Base-by-base conservation (phyloP, 2,797 vertebrate genomes). In the Sebastes paucispinis region DNA sequence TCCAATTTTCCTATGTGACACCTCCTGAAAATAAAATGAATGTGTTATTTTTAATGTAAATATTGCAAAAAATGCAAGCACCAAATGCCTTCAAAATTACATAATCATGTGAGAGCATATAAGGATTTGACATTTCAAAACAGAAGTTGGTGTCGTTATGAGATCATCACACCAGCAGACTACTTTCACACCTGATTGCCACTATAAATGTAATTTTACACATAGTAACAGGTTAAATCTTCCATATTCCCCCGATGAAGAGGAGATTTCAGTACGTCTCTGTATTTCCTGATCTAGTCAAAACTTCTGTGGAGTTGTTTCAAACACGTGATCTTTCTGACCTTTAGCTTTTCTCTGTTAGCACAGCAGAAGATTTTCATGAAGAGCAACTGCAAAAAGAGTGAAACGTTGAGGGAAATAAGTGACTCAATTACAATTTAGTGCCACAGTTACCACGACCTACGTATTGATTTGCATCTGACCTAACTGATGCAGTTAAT, bases 401-500 rank as follows among this genome's bases (percentile, higher is more conserved):
- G 36, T 1, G 55, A 43, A 18, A 66, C 4, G 13, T 67, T 52
- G 4, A 64, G 1, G 27, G 54, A 75, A 68, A 78, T 16, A 43
- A 7, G 5, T 7, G 7, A 8, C 24, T 58, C n/a, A 14, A 6
- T 55, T 24, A 62, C 6, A 69, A 22, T 36, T 8, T 32, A 14
- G 2, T 57, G 16, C n/a, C 43, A 57, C 22, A 14, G 69, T 59
- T 65, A 25, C 8, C 58, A 16, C 25, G 22, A n/a, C 8, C 16
- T 16, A 2, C 14, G 4, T 14, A 22, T 73, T 39, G 12, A 90
- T 92, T 92, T 90, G 87, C 89, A 91, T 89, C 82, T 57, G 54
- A 14, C 3, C 39, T 58, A 86, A 86, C 83, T 34, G 84, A 87
- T 81, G 39, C 24, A 18, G 31, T 55, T 80, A 36, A 55, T 75